A percentile compares a stretch with the other conserved stretches of the same genome.
phyloP scores from a whole-genome alignment of 2,888 invertebrate genomes.

The Beris morrisii region DNA sequence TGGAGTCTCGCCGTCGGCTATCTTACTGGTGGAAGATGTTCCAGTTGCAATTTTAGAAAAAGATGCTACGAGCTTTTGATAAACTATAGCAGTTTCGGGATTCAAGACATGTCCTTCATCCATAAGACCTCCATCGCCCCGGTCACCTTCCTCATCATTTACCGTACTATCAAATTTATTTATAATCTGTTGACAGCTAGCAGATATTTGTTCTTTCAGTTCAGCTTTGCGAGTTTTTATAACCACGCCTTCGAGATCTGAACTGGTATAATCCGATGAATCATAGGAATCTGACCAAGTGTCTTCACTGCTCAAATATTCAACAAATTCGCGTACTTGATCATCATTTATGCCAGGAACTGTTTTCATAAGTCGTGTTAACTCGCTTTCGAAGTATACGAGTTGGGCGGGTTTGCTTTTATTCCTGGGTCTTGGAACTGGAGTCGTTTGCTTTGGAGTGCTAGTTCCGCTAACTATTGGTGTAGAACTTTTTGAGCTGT shows the following conservation, averaged over 20 bases:
- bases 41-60: constrained; percentile 74
- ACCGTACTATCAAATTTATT: constrained; percentile 73
- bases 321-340: constrained; percentile 88
- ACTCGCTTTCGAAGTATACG: constrained; percentile 85
- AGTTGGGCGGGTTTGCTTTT: constrained; percentile 81
- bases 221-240: constrained; percentile 65
- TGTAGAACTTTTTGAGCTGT: constrained; percentile 54
- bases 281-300: constrained; percentile 94
- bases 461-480: constrained; percentile 50
- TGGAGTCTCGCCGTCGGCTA: constrained; percentile 55
- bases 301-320: constrained; percentile 88
- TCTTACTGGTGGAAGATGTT: constrained; percentile 48
- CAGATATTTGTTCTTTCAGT: constrained; percentile 81
- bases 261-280: constrained; percentile 88
- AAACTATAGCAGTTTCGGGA: constrained; percentile 83
- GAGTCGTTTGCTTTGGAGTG: constrained; percentile 57
- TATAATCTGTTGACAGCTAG: constrained; percentile 85
- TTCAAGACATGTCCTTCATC: constrained; percentile 60
- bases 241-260: constrained; percentile 74
- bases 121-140: constrained; percentile 58
- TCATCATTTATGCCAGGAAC: constrained; percentile 89
- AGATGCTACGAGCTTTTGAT: constrained; percentile 81
- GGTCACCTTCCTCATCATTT: constrained; percentile 62
- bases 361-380: constrained; percentile 89
- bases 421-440: constrained; percentile 62